A percentile compares a stretch with the other conserved stretches of the same genome.
Evolutionary conservation across 2,113 vertebrate species (phyloP).

Genomic region (Pongo abelii): DNA sequence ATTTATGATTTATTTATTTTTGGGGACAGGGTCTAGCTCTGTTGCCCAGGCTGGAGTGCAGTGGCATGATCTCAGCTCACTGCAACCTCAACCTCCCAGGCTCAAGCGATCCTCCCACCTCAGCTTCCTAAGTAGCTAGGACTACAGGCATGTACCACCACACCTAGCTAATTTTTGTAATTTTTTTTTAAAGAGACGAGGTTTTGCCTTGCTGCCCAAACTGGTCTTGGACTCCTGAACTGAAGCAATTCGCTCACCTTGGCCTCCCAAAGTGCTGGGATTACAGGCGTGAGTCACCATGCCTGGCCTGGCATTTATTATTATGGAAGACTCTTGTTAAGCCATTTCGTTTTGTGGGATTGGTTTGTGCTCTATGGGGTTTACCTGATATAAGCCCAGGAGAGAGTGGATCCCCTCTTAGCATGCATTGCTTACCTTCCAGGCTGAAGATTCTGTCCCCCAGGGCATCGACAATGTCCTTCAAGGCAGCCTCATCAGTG

Average conservation of each 20-base stretch:
- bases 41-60: background rate
- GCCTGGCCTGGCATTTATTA: background rate
- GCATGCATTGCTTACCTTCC: conserved; percentile 86
- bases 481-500: conserved; percentile 94
- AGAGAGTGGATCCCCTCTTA: rapidly evolving
- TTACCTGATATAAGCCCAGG: rapidly evolving
- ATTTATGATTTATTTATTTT: background rate
- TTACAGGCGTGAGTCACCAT: background rate
- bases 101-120: background rate
- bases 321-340: background rate
- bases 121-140: background rate
- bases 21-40: background rate
- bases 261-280: background rate
- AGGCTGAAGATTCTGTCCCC: conserved; percentile 96
- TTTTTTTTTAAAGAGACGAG: background rate
- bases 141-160: background rate
- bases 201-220: background rate
- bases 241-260: background rate
- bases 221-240: background rate
- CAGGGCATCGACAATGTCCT: conserved; percentile 96
- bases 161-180: background rate
- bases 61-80: background rate
- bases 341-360: rapidly evolving
- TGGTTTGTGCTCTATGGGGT: background rate
- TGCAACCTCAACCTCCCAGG: background rate